Conservation (phyloP, 1,140 invertebrate genomes). For the Drosophila nigrodunni region DNA sequence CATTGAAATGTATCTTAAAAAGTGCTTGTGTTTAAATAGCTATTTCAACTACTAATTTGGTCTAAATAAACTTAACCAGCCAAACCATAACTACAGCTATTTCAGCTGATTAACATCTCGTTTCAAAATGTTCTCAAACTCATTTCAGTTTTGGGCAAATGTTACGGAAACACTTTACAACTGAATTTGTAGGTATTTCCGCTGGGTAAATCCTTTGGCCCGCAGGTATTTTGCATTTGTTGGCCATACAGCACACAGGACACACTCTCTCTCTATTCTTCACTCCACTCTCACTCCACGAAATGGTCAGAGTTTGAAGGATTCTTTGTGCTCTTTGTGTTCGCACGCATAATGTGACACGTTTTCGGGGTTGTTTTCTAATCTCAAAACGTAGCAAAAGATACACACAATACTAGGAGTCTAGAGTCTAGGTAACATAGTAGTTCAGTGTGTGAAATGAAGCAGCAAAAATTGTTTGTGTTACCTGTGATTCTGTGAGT, state of each 20-base stretch:
- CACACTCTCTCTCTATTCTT: slow-evolving; percentile 3
- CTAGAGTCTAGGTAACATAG: slow-evolving; percentile 26
- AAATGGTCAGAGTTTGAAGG: slow-evolving; percentile 22
- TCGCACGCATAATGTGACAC: slow-evolving; percentile 74
- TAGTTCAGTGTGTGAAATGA: slow-evolving; percentile 65
- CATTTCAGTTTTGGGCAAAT: slow-evolving; percentile 1
- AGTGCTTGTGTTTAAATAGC: too few species aligned
- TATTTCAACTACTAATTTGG: too few species aligned
- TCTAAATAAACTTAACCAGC: too few species aligned
- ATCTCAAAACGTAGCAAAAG: slow-evolving; percentile 65
- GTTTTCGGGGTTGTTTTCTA: slow-evolving; percentile 74
- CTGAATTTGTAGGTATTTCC: slow-evolving; percentile 13
- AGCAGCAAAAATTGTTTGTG: slow-evolving; percentile 78
- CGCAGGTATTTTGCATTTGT: slow-evolving; percentile 69
- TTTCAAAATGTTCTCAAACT: not conserved
- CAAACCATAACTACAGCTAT: too few species aligned
- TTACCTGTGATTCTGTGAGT: slow-evolving; percentile 55
- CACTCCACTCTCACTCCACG: slow-evolving; percentile 1
- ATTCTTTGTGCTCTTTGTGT: slow-evolving; percentile 29
- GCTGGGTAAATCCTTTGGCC: slow-evolving; percentile 21
- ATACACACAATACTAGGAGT: slow-evolving; percentile 12
- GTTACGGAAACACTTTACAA: slow-evolving; percentile 10
- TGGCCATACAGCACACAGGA: slow-evolving; percentile 28
- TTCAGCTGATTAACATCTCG: too few species aligned
- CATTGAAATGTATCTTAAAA: too few species aligned